Evolutionary conservation across 2,797 vertebrate genomes (phyloP), one percentile per base, ranked within the genome.

Genomic region (Protosalanx chinensis): DNA sequence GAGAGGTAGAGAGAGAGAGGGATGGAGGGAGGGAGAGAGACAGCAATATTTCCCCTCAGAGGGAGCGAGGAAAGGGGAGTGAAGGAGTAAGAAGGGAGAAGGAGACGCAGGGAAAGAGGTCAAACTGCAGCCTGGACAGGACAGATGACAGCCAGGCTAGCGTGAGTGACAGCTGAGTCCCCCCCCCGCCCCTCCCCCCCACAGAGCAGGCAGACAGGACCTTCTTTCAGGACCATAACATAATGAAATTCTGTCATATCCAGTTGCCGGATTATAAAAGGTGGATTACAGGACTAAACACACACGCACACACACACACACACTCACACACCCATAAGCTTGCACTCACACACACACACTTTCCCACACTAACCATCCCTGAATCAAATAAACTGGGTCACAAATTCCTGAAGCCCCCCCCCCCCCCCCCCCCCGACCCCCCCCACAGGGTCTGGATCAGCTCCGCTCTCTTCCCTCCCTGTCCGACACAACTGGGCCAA

Each of bases 231-330:
- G 67, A 84, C 75, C 76, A 84, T 76, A 71, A 85, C 81, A 72
- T 84, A 87, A 91, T 88, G 78, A 88, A 84, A 90, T 82, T 81
- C 79, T 81, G 81, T 87, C 78, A 81, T 84, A 82, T 86, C 74
- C 83, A 88, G 82, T 79, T 73, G 84, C 78, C 71, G 88, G 86
- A 90, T 91, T 91, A 91, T 72, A 77, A 79, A 35, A 64, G 57
- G 60, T 66, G 78, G 87, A 89, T 89, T 91, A 89, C 56, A 85
- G 89, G 88, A 88, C 80, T 67, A 78, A 68, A 72, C 83, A 73
- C 88, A 81, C 80, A 68, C 30, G 33, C 60, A 41, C 61, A 35
- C 56, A 60, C 51, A 49, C 33, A 41, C 35, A 71, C 57, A 59
- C 0, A 61, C 37, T 62, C 75, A 77, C 72, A 81, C 76, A 87